These are phyloP conservation scores for Chorisops tibialis DNA, from an alignment of 2,888 invertebrate genomes.

Conservation along the genomic window DNA sequence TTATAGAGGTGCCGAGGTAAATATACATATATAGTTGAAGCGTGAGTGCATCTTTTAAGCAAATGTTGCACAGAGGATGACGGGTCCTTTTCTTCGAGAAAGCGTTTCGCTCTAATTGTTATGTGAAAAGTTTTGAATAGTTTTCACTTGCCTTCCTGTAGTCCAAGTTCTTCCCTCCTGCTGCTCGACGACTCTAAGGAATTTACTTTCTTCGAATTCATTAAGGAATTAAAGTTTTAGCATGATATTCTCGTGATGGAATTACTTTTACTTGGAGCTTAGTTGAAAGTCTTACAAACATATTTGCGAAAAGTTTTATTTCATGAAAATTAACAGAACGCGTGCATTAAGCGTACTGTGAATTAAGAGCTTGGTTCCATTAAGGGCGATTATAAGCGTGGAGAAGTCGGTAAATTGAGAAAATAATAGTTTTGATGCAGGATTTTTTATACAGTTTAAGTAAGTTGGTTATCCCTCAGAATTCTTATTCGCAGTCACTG, in stretches of 20 bases:
- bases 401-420: too few relatives aligned
- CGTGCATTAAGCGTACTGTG: too few relatives aligned
- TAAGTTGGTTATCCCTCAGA: too few relatives aligned
- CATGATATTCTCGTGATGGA: neutral
- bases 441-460: too few relatives aligned
- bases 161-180: too few relatives aligned
- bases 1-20: neutral
- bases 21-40: neutral
- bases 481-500: too few relatives aligned
- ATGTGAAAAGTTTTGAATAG: slow-evolving; percentile 22
- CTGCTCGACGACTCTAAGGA: neutral
- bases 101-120: slow-evolving; percentile 7
- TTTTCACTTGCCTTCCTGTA: too few relatives aligned
- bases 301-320: slow-evolving; percentile 24
- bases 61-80: slow-evolving; percentile 10
- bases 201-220: slow-evolving; percentile 10
- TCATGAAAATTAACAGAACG: slow-evolving; percentile 15
- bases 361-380: too few relatives aligned
- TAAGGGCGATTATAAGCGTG: too few relatives aligned
- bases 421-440: too few relatives aligned
- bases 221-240: slow-evolving; percentile 20
- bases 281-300: neutral
- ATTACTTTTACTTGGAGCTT: neutral
- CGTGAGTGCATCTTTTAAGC: slow-evolving; percentile 9
- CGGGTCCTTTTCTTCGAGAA: neutral